Percentiles rank a stretch among this genome's conserved stretches.
phyloP scores from a whole-genome alignment of 92 coral and sea anemone species.

The Heliopora coerulea region DNA sequence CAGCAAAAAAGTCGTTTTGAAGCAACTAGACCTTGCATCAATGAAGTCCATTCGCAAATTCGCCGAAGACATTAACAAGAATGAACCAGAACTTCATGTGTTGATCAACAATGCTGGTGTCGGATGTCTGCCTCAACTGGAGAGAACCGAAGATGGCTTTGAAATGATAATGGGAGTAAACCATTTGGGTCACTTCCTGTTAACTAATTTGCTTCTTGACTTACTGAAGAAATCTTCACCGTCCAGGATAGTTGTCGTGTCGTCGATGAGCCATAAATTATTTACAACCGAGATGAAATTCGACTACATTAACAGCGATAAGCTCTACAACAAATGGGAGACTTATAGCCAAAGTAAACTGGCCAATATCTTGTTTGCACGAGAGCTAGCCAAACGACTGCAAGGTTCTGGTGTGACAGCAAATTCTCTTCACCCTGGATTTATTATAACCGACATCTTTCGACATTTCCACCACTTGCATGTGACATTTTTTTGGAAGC shows the following conservation, averaged over 20 bases:
- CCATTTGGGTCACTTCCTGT: too few species aligned
- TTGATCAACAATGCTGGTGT: constrained; percentile 88
- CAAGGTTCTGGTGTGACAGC: constrained; percentile 67
- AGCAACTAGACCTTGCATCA: constrained; percentile 76
- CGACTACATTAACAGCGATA: constrained; percentile 57
- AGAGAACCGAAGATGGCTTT: constrained; percentile 73
- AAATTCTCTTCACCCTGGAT: constrained; percentile 72
- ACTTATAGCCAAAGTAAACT: constrained; percentile 64
- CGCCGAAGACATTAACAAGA: constrained; percentile 68
- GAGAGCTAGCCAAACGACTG: constrained; percentile 56
- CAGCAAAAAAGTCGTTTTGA: constrained; percentile 54
- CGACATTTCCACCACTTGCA: constrained; percentile 40
- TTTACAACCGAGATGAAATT: constrained; percentile 50
- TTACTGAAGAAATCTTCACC: too few species aligned
- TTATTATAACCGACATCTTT: constrained; percentile 45
- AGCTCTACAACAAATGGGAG: constrained; percentile 46
- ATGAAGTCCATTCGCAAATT: constrained; percentile 70
- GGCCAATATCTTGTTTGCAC: constrained; percentile 68
- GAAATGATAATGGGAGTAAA: constrained; percentile 81
- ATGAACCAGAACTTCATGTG: constrained; percentile 63
- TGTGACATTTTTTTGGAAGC: neutral
- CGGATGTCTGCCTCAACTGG: constrained; percentile 49
- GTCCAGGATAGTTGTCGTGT: constrained; percentile 67
- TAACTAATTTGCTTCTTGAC: too few species aligned
- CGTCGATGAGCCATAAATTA: constrained; percentile 54